Base-by-base conservation (phyloP, 1,140 invertebrate species). In the Drosophila trapezifrons region DNA sequence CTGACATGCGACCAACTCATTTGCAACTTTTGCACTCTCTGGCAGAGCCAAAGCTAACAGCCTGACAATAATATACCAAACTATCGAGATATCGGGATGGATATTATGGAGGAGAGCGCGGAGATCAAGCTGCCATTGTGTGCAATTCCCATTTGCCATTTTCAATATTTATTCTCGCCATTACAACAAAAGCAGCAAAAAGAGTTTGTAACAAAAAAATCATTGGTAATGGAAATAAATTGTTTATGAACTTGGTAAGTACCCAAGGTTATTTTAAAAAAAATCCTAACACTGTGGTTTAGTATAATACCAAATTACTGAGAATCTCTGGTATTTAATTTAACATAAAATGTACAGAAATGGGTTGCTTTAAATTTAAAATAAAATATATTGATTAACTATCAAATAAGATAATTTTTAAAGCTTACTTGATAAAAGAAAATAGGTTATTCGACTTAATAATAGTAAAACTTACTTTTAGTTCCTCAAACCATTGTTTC, bases 91-190 rank as follows among this genome's bases (percentile, higher is more conserved):
- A 69, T 37, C n/a, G 27, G 66, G 55, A 77, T 70, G 56, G 29
- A 76, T 76, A 60, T 43, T 55, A 56, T 29, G 32, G 43, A 32
- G 27, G 43, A 42, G 45, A 55, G 66, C 43, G 62, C 51, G 51
- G 51, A 62, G 77, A 80, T 71, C 65, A 79, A 69, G 76, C 62
- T 71, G 63, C 65, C 75, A 86, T 87, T 89, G 84, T 89, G 66
- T 79, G 79, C 84, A 83, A 86, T 87, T 89, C 84, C 83, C 83
- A 87, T 87, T 87, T 87, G 83, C 79, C 83, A 87, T 87, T 84
- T 85, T 80, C 73, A 84, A 84, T 84, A 84, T 84, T 80, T 84
- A 84, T 84, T 80, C 71, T 80, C 52, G 17, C 58, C 77, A 80
- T 77, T 77, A 56, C 65, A 78, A 77, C 42, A 72, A 70, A 51